Percentiles rank a stretch among this genome's conserved stretches.
phyloP scores from a whole-genome alignment of 2,888 invertebrate species.

The Acanthacorydalis orientalis region DNA sequence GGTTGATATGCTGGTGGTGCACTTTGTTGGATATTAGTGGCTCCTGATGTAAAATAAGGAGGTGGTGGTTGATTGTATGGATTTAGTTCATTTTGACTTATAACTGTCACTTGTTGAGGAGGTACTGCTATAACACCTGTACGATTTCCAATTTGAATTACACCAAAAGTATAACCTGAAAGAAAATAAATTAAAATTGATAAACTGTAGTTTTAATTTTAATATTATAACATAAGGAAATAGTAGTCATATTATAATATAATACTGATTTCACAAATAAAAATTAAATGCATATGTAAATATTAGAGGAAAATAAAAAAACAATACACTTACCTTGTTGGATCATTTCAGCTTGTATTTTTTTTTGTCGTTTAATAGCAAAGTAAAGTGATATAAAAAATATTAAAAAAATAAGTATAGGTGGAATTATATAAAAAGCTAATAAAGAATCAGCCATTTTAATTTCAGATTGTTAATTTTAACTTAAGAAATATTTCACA shows the following conservation, averaged over 20 bases:
- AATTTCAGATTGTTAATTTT: not conserved
- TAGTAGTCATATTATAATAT: no score
- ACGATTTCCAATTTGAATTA: slow-evolving; percentile 8
- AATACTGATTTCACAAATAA: no score
- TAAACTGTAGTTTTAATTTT: no score
- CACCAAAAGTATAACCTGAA: slow-evolving; percentile 9
- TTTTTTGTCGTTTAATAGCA: not conserved
- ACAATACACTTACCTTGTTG: slow-evolving; percentile 13
- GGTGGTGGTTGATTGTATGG: not conserved
- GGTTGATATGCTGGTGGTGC: slow-evolving; percentile 12
- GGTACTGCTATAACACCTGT: slow-evolving; percentile 11
- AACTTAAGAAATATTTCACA: slow-evolving; percentile 1
- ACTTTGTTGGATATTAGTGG: slow-evolving; percentile 6
- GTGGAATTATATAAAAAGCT: slow-evolving; percentile 4
- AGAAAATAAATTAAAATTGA: no score
- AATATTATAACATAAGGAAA: no score
- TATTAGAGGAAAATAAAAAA: no score
- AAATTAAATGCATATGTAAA: no score
- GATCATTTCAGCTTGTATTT: slow-evolving; percentile 8
- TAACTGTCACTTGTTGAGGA: slow-evolving; percentile 4
- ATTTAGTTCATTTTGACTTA: not conserved
- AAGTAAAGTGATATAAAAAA: slow-evolving; percentile 1
- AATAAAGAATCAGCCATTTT: not conserved
- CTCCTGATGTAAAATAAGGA: not conserved
- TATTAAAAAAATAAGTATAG: slow-evolving; percentile 3